Base-by-base conservation (phyloP, 2,888 invertebrate species). In the Atethmia centrago region DNA sequence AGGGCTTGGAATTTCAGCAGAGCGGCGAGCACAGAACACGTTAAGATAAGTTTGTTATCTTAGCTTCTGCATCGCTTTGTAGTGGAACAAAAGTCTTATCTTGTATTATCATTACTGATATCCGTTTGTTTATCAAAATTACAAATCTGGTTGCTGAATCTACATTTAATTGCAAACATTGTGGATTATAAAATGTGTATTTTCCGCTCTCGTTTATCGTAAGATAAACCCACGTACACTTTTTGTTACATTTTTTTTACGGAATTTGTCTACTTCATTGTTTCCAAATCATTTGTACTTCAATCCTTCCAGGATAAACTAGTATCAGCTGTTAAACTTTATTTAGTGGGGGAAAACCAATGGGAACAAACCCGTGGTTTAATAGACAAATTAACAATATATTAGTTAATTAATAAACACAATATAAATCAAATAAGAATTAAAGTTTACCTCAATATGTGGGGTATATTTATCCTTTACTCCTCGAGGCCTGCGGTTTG, bases 381-480 rank as follows among this genome's bases (percentile, higher is more conserved):
- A 45, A 55, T 61, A 68, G 28, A 62, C 55, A 36, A 62, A 45
- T 49, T 45, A 71, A 63, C 36, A 59, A 62, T 40, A 28, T 65
- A 49, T 40, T 61, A 62, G 36, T 69, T 64, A 67, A 83, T 66
- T 65, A 59, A 74, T 59, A 71, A 3, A 40, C 9, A 66, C 64
- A 62, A 47, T 64, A 69, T 62, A 64, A 59, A 66, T 67, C 8
- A 71, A 73, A 56, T 71, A 40, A 21, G 51, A 71, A 65, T 71
- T 64, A 53, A 66, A 72, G 31, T 83, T 82, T 82, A 82, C 81
- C 81, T 82, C 58, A 71, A 74, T 47, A 40, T 28, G 58, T 65
- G 42, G 51, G 51, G 49, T 42, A 42, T 42, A 21, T 36, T 42
- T 69, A 67, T 25, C n/a, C n/a, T n/a, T 16, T 14, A 56, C 3